Conservation (phyloP, 2,888 invertebrate genomes). For the Ophion costatus region DNA sequence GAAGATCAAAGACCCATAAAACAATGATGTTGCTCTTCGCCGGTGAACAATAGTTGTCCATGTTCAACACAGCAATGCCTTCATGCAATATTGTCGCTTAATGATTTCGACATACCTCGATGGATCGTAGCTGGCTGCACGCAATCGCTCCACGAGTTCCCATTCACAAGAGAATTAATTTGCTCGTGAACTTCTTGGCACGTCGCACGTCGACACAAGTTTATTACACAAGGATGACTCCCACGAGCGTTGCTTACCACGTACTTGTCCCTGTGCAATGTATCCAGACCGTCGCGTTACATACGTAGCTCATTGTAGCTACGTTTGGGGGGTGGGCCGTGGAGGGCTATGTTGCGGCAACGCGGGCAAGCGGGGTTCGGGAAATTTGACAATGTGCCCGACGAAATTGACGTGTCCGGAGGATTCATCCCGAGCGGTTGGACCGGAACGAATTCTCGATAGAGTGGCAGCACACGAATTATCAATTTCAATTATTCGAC, state of each 20-base stretch:
- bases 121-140: slow-evolving; percentile 33
- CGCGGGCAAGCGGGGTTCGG: slow-evolving; percentile 7
- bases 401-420: slow-evolving; percentile 24
- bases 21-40: background rate
- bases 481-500: slow-evolving; percentile 52
- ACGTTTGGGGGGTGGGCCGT: too few relatives aligned
- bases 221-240: too few relatives aligned
- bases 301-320: too few relatives aligned
- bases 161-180: slow-evolving; percentile 20
- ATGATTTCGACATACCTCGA: slow-evolving; percentile 49
- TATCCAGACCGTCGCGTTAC: slow-evolving; percentile 18
- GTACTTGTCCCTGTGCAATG: slow-evolving; percentile 17
- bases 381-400: slow-evolving; percentile 30
- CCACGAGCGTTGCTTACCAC: background rate
- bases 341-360: too few relatives aligned
- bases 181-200: background rate
- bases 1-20: too few relatives aligned
- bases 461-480: slow-evolving; percentile 6
- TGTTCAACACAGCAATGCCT: background rate
- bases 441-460: background rate
- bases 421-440: background rate
- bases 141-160: background rate
- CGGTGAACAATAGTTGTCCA: background rate
- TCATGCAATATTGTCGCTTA: slow-evolving; percentile 2
- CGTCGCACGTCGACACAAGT: background rate